Evolutionary conservation across 2,888 invertebrate species (phyloP).

Genomic region (Phasia obesa): DNA sequence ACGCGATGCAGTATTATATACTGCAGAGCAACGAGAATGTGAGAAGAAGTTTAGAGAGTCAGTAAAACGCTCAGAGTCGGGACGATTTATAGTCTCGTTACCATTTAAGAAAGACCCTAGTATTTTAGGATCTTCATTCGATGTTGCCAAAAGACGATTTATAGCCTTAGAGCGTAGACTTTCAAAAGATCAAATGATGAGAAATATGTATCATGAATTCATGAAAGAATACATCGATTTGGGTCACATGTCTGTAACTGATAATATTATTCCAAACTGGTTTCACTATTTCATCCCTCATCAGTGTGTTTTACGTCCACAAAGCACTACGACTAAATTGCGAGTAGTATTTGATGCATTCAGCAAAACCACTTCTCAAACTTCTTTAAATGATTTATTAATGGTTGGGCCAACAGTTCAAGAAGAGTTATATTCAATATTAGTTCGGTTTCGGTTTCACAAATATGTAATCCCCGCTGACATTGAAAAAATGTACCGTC

Average conservation of each 20-base stretch:
- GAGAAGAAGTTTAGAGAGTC: background rate
- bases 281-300: background rate
- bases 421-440: no score
- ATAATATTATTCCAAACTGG: background rate
- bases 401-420: no score
- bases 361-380: background rate
- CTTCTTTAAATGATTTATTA: background rate
- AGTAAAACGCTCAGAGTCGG: background rate
- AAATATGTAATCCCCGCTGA: no score
- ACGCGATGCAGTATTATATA: no score
- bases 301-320: no score
- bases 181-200: background rate
- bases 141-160: background rate
- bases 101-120: background rate
- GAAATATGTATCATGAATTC: background rate
- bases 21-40: background rate
- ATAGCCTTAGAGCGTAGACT: background rate
- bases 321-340: no score
- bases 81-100: background rate
- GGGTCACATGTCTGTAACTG: background rate
- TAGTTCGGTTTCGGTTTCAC: no score
- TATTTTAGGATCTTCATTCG: background rate
- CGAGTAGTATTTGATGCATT: no score
- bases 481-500: no score
- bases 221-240: background rate